Conservation (phyloP, 2,888 invertebrate species). For the Eilema sororculum region DNA sequence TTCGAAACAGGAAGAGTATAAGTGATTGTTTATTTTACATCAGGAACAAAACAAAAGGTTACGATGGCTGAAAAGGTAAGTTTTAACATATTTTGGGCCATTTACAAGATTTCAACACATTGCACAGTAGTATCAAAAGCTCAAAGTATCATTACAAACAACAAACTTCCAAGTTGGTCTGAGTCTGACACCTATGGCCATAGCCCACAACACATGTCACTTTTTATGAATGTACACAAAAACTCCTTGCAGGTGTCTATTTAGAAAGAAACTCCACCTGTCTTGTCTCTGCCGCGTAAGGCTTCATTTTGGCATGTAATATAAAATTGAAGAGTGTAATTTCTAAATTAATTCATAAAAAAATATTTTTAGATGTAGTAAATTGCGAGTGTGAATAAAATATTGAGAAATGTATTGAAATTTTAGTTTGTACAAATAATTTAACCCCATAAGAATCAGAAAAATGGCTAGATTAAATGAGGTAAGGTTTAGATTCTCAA, state of each 20-base stretch:
- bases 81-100: conserved; percentile 23
- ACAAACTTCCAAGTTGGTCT: neutral
- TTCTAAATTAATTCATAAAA: conserved; percentile 37
- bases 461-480: conserved; percentile 23
- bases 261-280: conserved; percentile 53
- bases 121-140: neutral
- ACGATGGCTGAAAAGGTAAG: conserved; percentile 73
- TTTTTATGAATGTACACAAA: conserved; percentile 21
- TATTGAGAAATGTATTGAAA: conserved; percentile 49
- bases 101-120: neutral
- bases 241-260: conserved; percentile 40
- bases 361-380: conserved; percentile 38
- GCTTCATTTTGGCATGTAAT: conserved; percentile 55
- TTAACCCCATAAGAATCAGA: conserved; percentile 16
- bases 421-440: conserved; percentile 29
- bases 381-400: conserved; percentile 37
- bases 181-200: neutral
- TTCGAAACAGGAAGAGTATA: conserved; percentile 26
- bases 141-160: neutral
- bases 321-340: conserved; percentile 50
- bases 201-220: neutral
- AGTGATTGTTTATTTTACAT: conserved; percentile 43
- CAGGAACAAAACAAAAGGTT: conserved; percentile 45
- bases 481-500: conserved; percentile 29
- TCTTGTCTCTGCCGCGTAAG: conserved; percentile 46